A percentile compares a stretch with the other conserved stretches of the same genome.
These are phyloP conservation scores for Vireo griseus DNA, from an alignment of 2,797 vertebrate genomes.

Conservation along the genomic window DNA sequence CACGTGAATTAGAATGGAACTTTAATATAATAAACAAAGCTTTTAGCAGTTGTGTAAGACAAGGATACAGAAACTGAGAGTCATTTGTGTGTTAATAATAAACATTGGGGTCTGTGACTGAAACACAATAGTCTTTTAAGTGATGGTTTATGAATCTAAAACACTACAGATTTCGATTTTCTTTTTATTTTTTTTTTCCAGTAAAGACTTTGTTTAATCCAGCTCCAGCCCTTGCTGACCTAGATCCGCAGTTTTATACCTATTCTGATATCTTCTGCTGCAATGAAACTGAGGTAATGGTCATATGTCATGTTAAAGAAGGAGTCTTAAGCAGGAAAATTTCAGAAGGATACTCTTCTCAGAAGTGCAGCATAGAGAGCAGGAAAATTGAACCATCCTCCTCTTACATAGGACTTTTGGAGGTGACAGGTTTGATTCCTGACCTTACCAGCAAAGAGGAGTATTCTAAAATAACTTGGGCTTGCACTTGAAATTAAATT, in stretches of 20 bases:
- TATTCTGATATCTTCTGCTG: conserved; percentile 93
- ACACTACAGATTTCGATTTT: background rate
- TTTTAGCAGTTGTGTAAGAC: background rate
- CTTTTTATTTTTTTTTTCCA: conserved; percentile 61
- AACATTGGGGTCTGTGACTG: background rate
- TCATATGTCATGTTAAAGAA: background rate
- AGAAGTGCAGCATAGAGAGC: background rate
- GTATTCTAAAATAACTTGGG: background rate
- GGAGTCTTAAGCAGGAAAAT: background rate
- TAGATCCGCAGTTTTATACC: conserved; percentile 86
- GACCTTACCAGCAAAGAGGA: background rate
- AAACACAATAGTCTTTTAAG: background rate
- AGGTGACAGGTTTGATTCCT: background rate
- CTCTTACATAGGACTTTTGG: background rate
- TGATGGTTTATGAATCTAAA: background rate
- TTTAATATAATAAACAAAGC: background rate
- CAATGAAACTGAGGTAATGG: conserved; percentile 94
- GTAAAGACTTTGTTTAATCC: conserved; percentile 97
- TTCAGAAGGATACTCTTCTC: background rate
- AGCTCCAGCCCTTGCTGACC: conserved; percentile 85
- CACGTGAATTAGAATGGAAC: background rate
- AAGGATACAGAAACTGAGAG: background rate
- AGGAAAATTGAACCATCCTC: background rate
- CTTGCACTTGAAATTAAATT: background rate
- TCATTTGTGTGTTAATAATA: background rate